Evolutionary conservation across 2,113 vertebrate genomes (phyloP).

Genomic region (Circaetus gallicus): DNA sequence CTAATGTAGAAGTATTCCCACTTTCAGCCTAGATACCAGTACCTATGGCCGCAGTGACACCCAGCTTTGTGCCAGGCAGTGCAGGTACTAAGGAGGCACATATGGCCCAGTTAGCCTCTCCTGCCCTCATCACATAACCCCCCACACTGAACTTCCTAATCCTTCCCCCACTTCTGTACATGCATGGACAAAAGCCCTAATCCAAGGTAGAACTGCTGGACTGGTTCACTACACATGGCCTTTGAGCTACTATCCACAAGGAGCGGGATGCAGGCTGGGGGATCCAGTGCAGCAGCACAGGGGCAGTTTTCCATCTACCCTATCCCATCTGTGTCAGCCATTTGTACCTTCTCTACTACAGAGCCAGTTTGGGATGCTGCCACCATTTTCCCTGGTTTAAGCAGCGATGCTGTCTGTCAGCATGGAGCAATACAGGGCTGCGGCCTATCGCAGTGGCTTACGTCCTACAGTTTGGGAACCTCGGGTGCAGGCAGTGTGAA

Average conservation of each 20-base stretch:
- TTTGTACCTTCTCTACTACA: background rate
- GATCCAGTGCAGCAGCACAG: background rate
- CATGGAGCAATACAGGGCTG: background rate
- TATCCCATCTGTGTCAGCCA: background rate
- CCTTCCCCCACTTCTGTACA: background rate
- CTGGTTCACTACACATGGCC: background rate
- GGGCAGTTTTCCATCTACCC: background rate
- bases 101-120: background rate
- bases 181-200: background rate
- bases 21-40: background rate
- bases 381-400: background rate
- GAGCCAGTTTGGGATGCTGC: background rate
- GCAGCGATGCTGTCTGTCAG: background rate
- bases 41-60: background rate
- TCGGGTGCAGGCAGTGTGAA: background rate
- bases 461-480: background rate
- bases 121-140: background rate
- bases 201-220: background rate
- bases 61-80: background rate
- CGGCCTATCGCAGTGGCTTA: background rate
- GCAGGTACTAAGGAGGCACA: background rate
- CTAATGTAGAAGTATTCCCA: background rate
- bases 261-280: background rate
- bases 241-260: background rate
- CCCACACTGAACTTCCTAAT: background rate